Evolutionary conservation across 2,797 vertebrate species (phyloP).

Genomic region (Pristis pectinata): DNA sequence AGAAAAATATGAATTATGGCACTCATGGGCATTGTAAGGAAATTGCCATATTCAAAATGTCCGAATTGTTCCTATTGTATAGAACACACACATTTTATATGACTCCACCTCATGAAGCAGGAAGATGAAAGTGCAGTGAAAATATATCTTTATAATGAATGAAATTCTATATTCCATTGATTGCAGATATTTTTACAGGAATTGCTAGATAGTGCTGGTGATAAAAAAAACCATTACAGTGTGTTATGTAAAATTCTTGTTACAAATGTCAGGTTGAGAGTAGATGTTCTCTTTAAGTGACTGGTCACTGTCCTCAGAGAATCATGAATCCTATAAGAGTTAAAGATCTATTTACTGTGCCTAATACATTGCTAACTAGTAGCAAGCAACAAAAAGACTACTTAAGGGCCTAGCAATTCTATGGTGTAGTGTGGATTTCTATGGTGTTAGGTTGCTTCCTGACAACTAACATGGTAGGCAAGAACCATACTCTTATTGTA

Average conservation of each 20-base stretch:
- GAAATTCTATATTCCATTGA: not conserved
- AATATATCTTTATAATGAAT: not conserved
- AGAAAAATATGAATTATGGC: not conserved
- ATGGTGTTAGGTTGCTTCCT: not conserved
- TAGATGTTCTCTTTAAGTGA: not conserved
- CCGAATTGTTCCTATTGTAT: not conserved
- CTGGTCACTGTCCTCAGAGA: not conserved
- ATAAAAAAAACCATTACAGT: not conserved
- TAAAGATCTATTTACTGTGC: not conserved
- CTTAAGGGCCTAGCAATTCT: not conserved
- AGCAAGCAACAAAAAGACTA: not conserved
- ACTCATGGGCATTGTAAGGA: not conserved
- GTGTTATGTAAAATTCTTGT: not conserved
- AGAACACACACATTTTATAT: not conserved
- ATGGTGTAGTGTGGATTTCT: not conserved
- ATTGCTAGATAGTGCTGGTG: not conserved
- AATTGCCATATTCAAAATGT: not conserved
- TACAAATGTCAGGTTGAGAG: not conserved
- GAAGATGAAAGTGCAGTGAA: constrained; percentile 1
- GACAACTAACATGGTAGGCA: not conserved
- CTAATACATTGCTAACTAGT: not conserved
- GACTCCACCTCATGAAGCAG: not conserved
- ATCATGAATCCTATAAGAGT: not conserved
- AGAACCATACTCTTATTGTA: not conserved
- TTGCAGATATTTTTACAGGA: not conserved